phyloP scores from a whole-genome alignment of 2,797 vertebrate species.

The Chloroceryle inda region DNA sequence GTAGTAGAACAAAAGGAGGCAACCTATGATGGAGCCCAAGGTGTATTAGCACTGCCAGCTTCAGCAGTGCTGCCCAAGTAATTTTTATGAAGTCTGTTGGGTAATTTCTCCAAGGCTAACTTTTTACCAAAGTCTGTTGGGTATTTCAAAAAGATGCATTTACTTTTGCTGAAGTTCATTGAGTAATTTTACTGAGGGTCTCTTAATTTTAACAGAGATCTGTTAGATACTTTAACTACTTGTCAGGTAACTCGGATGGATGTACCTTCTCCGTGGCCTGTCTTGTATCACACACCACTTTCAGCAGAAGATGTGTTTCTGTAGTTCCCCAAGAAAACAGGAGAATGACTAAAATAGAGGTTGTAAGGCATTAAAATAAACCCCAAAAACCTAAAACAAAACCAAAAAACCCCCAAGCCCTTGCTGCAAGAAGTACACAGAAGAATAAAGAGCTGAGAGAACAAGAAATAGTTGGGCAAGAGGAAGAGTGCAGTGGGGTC shows the following conservation, averaged over 20 bases:
- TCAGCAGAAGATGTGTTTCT: not conserved
- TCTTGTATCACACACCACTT: not conserved
- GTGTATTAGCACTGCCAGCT: not conserved
- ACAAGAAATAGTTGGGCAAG: not conserved
- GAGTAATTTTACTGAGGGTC: not conserved
- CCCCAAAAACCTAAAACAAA: too few relatives aligned
- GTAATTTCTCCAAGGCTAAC: not conserved
- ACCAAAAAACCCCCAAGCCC: not conserved
- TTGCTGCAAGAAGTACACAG: not conserved
- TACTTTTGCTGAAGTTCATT: not conserved
- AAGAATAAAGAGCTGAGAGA: not conserved
- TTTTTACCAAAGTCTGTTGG: not conserved
- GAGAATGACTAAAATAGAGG: not conserved
- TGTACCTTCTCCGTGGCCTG: not conserved
- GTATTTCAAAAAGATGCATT: not conserved
- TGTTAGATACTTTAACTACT: not conserved
- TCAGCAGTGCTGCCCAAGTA: not conserved
- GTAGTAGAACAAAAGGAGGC: not conserved
- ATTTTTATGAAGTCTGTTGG: not conserved
- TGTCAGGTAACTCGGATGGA: not conserved
- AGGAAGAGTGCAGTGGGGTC: not conserved
- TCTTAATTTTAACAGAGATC: not conserved
- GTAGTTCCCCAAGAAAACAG: not conserved
- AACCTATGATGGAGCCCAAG: not conserved
- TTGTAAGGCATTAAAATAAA: not conserved